Base-by-base conservation (phyloP, 1,140 invertebrate species). In the Wiebesia pumilae region DNA sequence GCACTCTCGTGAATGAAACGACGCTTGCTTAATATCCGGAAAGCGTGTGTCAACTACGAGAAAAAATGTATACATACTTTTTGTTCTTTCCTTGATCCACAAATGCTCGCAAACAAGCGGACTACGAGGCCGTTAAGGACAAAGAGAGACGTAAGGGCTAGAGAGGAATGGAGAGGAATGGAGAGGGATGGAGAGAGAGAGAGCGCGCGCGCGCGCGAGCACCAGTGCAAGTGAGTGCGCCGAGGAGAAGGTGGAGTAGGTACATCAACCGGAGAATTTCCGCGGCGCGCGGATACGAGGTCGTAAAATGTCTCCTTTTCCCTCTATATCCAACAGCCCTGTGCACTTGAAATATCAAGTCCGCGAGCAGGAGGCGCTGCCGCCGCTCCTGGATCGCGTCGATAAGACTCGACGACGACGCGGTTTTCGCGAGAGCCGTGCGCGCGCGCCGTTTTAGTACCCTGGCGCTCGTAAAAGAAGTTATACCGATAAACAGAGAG, bases 341-440 rank as follows among this genome's bases (percentile, higher is more conserved):
- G 69, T 69, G 54, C 80, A 83, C 85, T 87, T 87, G 81, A 87
- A 87, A 87, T 87, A 87, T 87, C 85, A 83, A 87, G 80, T 78
- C 69, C 47, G 40, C 62, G 38, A 0, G 43, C 51, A 35, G 82
- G 35, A 62, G 47, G 47, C 81, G 47, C 47, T 30, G 38, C 83
- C 62, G 65, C 24, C 38, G 65, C 81, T 83, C 62, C 81, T 86
- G 85, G 85, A 83, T 86, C 73, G 71, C 71, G 43, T 62, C 85
- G 86, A 87, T 87, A 83, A 79, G 86, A 75, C 77, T 35, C 73
- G 62, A 75, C 67, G 80, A 62, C 27, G 65, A 62, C 79, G 65
- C 47, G 84, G 84, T 85, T 85, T 79, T 84, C 83, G 83, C 81
- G 67, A 71, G 67, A 38, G 33, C 4, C n/a, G n/a, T 1, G n/a